Evolutionary conservation across 2,888 invertebrate genomes (phyloP), one percentile per base, ranked within the genome.

Genomic region (Graphium colonna): DNA sequence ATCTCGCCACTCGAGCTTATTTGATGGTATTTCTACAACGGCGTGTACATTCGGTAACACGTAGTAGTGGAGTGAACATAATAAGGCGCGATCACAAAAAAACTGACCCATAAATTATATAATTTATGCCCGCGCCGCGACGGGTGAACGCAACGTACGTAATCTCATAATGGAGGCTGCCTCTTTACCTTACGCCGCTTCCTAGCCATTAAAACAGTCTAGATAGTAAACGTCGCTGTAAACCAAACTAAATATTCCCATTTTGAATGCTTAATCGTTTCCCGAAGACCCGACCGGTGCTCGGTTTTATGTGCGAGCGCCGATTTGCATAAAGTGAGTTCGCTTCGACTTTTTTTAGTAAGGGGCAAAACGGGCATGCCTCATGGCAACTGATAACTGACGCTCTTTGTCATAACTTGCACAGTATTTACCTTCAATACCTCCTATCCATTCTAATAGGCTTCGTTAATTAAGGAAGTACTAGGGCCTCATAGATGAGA

Each of bases 181-280:
- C 62, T 68, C 79, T 82, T 84, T 81, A 69, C 70, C 67, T 60
- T 58, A 60, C 62, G 77, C 85, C 85, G 85, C 86, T 82, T 83
- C 80, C 81, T 84, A 78, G 71, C 77, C 60, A 78, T 83, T 77
- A 82, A 78, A 79, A 69, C 67, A 75, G 80, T 77, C 83, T 82
- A 82, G 83, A 79, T 78, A 79, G 72, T 86, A 82, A 86, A 84
- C 72, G 83, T 85, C 86, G 65, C 54, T 69, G 77, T 86, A 86
- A 85, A 85, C 78, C 77, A 73, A 72, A 77, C 81, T 74, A 71
- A 82, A 84, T 79, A 77, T 71, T 71, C 79, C 70, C 68, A 70
- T 74, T 79, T 76, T 77, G 64, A 75, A 77, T 74, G 72, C 69
- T 75, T 79, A 80, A 81, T 79, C 74, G 78, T 63, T 73, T 73